Conservation (phyloP, 2,888 invertebrate species). For the Pterostichus madidus region DNA sequence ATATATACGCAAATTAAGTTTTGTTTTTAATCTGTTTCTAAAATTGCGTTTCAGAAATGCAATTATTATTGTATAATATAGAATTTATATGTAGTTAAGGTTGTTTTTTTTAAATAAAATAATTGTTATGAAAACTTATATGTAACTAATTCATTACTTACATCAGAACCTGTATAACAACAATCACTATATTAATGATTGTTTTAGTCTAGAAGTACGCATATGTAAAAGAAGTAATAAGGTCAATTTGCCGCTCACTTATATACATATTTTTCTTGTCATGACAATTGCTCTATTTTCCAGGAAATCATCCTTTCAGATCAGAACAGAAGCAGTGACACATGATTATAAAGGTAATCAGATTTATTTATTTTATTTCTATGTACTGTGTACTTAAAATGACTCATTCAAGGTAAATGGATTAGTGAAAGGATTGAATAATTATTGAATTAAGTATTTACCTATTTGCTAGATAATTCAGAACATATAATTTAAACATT, state of each 20-base stretch:
- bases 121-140: conserved; percentile 3
- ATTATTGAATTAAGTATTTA: neutral
- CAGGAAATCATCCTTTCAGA: neutral
- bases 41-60: neutral
- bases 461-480: no score
- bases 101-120: conserved; percentile 8
- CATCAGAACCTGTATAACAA: neutral
- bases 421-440: conserved; percentile 8
- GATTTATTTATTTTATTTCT: neutral
- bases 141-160: conserved; percentile 6
- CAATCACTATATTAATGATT: neutral
- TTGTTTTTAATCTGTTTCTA: no score
- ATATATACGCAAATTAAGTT: neutral
- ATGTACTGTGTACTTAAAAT: neutral
- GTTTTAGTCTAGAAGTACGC: neutral
- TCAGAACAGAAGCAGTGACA: neutral
- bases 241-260: conserved; percentile 20
- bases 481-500: no score
- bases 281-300: no score
- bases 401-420: neutral
- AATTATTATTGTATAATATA: neutral
- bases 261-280: neutral
- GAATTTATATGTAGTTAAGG: neutral
- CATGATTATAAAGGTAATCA: no score
- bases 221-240: conserved; percentile 30